Percentiles rank a stretch among this genome's conserved stretches.
Conservation (phyloP, 2,113 vertebrate species). For the Chlamydotis undulata region DNA sequence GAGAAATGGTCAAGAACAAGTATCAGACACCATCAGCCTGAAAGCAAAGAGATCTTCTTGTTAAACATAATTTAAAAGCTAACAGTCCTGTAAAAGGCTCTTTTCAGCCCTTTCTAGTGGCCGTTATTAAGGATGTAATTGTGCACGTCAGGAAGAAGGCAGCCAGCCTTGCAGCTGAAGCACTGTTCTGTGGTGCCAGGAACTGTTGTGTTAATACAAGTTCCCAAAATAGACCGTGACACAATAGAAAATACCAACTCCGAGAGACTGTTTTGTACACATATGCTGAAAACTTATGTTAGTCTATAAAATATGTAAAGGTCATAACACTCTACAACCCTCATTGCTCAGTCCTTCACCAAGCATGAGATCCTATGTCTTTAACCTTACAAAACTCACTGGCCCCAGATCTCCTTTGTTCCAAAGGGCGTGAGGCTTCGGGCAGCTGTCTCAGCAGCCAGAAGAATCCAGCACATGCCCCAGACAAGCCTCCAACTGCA, state of each 20-base stretch:
- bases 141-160: not conserved
- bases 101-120: not conserved
- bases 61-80: too few relatives aligned
- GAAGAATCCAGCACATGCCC: not conserved
- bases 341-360: not conserved
- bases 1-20: not conserved
- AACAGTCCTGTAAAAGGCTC: not conserved
- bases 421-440: not conserved
- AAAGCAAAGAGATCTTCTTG: not conserved
- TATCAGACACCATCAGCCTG: not conserved
- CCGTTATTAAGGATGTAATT: not conserved
- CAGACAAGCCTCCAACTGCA: not conserved
- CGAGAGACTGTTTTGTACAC: not conserved
- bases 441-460: not conserved
- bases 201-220: not conserved
- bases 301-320: not conserved
- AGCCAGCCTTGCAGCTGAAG: not conserved
- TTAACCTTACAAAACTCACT: not conserved
- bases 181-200: not conserved
- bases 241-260: slow-evolving; percentile 38
- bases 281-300: not conserved
- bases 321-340: not conserved
- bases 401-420: not conserved
- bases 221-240: slow-evolving; percentile 42
- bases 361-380: not conserved